Base-by-base conservation (phyloP, 2,113 vertebrate genomes). In the Mus pahari region DNA sequence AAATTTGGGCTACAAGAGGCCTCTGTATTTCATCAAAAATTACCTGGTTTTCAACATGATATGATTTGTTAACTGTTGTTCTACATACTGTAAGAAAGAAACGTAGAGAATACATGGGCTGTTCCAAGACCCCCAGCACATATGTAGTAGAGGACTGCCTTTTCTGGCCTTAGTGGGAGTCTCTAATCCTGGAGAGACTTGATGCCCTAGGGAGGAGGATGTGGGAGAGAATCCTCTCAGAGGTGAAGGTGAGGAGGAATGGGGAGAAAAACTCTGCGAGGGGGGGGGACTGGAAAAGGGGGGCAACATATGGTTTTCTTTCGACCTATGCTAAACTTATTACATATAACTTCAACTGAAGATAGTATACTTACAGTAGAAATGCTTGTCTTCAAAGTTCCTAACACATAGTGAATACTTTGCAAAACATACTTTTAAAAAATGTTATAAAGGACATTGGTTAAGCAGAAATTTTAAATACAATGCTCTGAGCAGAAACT, bases 21-120 rank as follows among this genome's bases (percentile, higher is more conserved):
- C 73, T 81, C 71, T 94, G n/a, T 58, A 95, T 96, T 66, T 16
- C 36, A 89, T 92, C n/a, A 97, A 94, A 92, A 95, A 87, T 78
- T 5, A 53, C 24, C 73, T 87, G 10, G 3, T 73, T 92, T 94
- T 89, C 17, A 94, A 86, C 36, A 77, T 66, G 50, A 12, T 62
- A 79, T 60, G 19, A 91, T 75, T 66, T 91, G 42, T 45, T 92
- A 88, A 86, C 13, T 94, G 50, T 64, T 6, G 79, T 13, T 20
- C 58, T 39, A 81, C 3, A 75, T 36, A 60, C 39, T 64, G 9
- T 64, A 64, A 26, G 62, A 64, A 64, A 64, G 24, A 64, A 64
- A 64, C 24, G 26, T 64, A 64, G 62, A 64, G 62, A 64, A 11
- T 28, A 4, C 62, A 64, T 28, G 62, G 62, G 26, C 62, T 64